A percentile compares a stretch with the other conserved stretches of the same genome.
phyloP scores from a whole-genome alignment of 2,888 invertebrate genomes.

The Troilus luridus region DNA sequence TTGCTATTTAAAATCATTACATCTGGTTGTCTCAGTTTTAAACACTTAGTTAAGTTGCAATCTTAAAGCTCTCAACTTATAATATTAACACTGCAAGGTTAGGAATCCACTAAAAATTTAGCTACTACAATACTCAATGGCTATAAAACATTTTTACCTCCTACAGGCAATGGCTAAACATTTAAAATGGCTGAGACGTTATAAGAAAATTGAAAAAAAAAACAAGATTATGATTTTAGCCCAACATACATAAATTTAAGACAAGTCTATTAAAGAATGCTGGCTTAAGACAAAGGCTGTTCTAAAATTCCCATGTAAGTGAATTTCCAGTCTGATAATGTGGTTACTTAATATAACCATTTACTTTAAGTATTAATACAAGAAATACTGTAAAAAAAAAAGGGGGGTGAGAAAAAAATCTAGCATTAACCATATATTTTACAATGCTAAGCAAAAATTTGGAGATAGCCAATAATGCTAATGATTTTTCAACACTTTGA shows the following conservation, averaged over 20 bases:
- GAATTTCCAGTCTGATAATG: not conserved
- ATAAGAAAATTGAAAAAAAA: not conserved
- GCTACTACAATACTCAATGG: no score
- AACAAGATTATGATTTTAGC: no score
- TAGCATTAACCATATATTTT: not conserved
- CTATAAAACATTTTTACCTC: not conserved
- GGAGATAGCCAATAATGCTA: not conserved
- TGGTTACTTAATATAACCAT: no score
- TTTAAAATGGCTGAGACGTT: not conserved
- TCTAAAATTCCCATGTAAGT: not conserved
- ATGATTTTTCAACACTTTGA: not conserved
- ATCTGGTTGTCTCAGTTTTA: no score
- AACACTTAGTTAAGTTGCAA: no score
- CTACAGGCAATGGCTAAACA: not conserved
- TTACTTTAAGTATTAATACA: not conserved
- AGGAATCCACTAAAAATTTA: not conserved
- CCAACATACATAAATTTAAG: no score
- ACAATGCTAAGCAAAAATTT: not conserved
- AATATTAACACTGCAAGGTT: not conserved
- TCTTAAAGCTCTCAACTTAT: no score
- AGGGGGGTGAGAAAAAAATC: not conserved
- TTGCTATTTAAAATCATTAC: no score
- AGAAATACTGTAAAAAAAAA: not conserved
- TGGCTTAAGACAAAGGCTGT: not conserved
- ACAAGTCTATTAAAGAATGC: not conserved